Evolutionary conservation across 2,113 vertebrate genomes (phyloP), one percentile per base, ranked within the genome.

Genomic region (Neolamprologus ventralis): DNA sequence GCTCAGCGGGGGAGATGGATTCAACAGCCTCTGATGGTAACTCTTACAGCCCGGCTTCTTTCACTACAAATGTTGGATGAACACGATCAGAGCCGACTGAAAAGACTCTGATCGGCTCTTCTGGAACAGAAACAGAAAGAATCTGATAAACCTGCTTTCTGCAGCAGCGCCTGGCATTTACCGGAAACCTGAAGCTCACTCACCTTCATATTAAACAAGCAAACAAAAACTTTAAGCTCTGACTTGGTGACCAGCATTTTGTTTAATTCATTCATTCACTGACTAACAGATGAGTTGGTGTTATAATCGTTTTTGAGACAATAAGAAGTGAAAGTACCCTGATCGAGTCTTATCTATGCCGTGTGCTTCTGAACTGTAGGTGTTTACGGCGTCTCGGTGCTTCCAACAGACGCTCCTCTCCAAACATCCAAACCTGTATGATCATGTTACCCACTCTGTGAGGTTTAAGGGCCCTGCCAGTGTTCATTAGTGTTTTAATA

Each of bases 251-350:
- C 7, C 54, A 55, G 21, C 11, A 55, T 55, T 55, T 55, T 55
- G 21, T 55, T 55, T 55, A 0, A 12, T 7, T 23, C 53, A 4
- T 1, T 55, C 21, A 55, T 23, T 55, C 53, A 13, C 53, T 23
- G 21, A 55, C 21, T 23, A 13, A 55, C 21, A 55, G 11, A 23
- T 23, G 21, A 55, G 53, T 13, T 55, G 53, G 53, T 55, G 7
- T 23, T 3, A 55, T 13, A 2, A 23, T 55, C 1, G 11, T 13
- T 55, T 23, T 23, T 55, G 53, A 55, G 53, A 55, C n/a, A 13
- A 23, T 23, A 54, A 54, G n/a, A 54, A 0, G 4, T 12, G 53
- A 21, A 23, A 12, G 53, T 12, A 23, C 53, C 21, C 21, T 55
- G 53, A 7, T 23, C 2, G 53, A 23, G n/a, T 55, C 53, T 1